Evolutionary conservation across 1,140 invertebrate species (phyloP), one percentile per base, ranked within the genome.

Genomic region (Dicyema japonicum): DNA sequence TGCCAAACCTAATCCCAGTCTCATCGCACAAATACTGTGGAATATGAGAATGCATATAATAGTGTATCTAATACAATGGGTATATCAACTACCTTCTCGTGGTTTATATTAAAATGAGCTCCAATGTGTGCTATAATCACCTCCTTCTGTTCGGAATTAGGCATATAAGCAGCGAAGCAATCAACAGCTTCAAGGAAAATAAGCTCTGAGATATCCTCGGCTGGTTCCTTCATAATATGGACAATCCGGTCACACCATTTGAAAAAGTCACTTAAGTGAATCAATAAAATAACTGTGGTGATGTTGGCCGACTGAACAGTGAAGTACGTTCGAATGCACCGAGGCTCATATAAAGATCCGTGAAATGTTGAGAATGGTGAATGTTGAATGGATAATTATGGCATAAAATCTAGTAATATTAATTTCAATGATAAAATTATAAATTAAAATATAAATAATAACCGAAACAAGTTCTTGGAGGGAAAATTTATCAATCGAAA

Each of bases 101-200:
- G 64, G 3, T 71, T 59, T 12, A 82, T 64, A 24, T 75, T 75
- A 24, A 85, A 50, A 40, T 63, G 65, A n/a, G 63, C 59, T 5
- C 66, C 66, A 34, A 85, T 65, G 26, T 61, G 59, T 36, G 61
- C 62, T 2, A 69, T 65, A 6, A 72, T 41, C 27, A 58, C 49
- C 17, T 70, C 37, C 37, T 65, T 40, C n/a, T 35, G 33, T 11
- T 37, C 24, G 5, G 56, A 46, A 33, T 65, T 59, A 2, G 62
- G 44, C 9, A 69, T 58, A 13, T 65, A 69, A 35, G 63, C 66
- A 36, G 67, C 68, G 45, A 85, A 88, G 36, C 80, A 65, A 49
- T 85, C 75, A 14, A 78, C 60, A 1, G 74, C 74, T 55, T 85
- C 69, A 51, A 75, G 69, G 29, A 76, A 63, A 2, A 75, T 62